Conservation (phyloP, 2,797 vertebrate genomes). For the Labroides dimidiatus region DNA sequence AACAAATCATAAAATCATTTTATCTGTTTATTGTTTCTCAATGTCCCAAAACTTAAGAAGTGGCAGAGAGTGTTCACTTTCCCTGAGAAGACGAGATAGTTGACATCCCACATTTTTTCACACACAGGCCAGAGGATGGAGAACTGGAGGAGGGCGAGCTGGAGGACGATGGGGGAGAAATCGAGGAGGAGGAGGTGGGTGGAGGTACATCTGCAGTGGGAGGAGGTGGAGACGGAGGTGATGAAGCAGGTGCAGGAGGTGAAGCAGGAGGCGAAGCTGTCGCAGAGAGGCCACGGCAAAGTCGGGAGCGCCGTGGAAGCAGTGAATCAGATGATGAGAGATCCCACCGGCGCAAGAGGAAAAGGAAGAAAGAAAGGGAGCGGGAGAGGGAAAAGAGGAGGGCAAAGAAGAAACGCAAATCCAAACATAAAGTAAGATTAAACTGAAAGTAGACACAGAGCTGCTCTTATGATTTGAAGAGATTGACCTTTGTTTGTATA, state of each 20-base stretch:
- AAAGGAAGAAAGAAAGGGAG: conserved; percentile 90
- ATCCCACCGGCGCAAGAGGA: conserved; percentile 90
- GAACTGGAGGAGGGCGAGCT: conserved; percentile 95
- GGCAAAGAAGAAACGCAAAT: conserved; percentile 94
- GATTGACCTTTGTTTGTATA: background rate
- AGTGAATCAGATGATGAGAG: conserved; percentile 89
- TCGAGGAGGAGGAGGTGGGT: conserved; percentile 77
- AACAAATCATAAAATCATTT: no score
- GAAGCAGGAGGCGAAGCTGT: conserved; percentile 66
- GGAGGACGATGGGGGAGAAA: conserved; percentile 92
- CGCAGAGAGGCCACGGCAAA: conserved; percentile 78
- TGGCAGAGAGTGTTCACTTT: no score
- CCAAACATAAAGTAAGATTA: conserved; percentile 95
- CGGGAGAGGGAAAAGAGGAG: conserved; percentile 93
- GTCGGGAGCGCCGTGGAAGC: conserved; percentile 88
- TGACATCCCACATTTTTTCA: conserved; percentile 21
- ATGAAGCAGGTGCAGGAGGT: conserved; percentile 70
- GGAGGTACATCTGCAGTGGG: conserved; percentile 67
- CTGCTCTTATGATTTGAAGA: no score
- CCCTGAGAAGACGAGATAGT: background rate
- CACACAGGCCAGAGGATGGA: conserved; percentile 88
- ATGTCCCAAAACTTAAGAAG: no score
- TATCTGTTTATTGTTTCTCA: no score
- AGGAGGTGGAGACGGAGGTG: conserved; percentile 76
- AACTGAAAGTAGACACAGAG: background rate